Evolutionary conservation across 2,888 invertebrate genomes (phyloP).

Genomic region (Nezara viridula): DNA sequence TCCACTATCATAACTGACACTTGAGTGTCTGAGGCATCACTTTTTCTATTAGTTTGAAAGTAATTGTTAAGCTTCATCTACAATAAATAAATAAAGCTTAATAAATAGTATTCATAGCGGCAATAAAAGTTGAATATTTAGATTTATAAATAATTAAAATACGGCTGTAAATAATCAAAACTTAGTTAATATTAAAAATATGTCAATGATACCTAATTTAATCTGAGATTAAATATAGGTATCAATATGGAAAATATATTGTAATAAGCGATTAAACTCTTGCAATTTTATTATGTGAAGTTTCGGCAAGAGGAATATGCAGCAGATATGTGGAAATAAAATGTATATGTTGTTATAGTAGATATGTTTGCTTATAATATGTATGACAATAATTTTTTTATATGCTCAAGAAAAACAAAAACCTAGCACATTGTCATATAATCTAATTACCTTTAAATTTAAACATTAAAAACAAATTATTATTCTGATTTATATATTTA

Average conservation of each 20-base stretch:
- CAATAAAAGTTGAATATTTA: no score
- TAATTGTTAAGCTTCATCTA: not conserved
- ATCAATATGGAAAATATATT: not conserved
- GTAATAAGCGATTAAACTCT: not conserved
- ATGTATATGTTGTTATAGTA: not conserved
- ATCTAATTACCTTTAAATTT: no score
- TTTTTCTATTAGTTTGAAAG: not conserved
- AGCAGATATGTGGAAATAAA: not conserved
- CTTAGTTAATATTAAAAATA: not conserved
- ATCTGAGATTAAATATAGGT: conserved; percentile 51
- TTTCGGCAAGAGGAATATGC: conserved; percentile 46
- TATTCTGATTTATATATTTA: no score
- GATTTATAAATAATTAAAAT: no score
- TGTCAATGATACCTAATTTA: conserved; percentile 51
- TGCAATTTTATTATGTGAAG: conserved; percentile 58
- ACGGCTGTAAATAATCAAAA: not conserved
- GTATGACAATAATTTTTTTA: no score
- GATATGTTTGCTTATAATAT: no score
- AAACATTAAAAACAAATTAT: no score
- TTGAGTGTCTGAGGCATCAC: not conserved
- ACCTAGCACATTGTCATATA: no score
- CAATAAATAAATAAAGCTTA: no score
- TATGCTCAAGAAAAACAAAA: no score
- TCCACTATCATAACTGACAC: not conserved
- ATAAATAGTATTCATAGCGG: no score